Conservation (phyloP, 2,797 vertebrate genomes). For the Premnoplex brunnescens region DNA sequence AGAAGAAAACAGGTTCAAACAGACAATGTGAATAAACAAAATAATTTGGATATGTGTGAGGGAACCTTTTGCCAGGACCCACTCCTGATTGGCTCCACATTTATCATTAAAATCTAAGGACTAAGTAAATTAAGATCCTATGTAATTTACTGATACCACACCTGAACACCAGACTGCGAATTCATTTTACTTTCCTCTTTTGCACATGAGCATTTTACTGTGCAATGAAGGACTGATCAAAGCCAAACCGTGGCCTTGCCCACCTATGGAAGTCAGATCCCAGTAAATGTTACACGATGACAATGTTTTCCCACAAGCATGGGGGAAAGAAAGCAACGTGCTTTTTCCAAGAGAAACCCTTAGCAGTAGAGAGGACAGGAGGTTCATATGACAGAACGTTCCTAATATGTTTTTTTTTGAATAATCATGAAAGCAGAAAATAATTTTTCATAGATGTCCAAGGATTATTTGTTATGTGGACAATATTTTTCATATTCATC, state of each 20-base stretch:
- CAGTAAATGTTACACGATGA: not conserved
- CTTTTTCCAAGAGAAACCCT: not conserved
- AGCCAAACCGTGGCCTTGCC: not conserved
- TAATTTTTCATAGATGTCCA: not conserved
- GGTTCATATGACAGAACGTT: not conserved
- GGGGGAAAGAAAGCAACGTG: not conserved
- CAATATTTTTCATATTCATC: not conserved
- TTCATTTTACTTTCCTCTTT: not conserved
- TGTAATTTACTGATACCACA: not conserved
- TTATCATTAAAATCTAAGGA: not conserved
- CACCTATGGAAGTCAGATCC: not conserved
- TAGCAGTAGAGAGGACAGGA: not conserved
- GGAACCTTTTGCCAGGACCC: not conserved
- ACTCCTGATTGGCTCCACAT: not conserved
- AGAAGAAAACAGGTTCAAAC: not conserved
- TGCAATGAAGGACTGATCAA: not conserved
- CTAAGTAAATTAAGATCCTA: not conserved
- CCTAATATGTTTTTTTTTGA: not conserved
- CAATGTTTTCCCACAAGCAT: not conserved
- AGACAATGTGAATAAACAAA: not conserved
- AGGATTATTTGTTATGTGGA: not conserved
- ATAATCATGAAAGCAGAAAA: not conserved
- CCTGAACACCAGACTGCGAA: not conserved
- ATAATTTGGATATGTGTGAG: not conserved
- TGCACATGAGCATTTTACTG: not conserved